Conservation (phyloP, 2,888 invertebrate species). For the Conomelus anceps region DNA sequence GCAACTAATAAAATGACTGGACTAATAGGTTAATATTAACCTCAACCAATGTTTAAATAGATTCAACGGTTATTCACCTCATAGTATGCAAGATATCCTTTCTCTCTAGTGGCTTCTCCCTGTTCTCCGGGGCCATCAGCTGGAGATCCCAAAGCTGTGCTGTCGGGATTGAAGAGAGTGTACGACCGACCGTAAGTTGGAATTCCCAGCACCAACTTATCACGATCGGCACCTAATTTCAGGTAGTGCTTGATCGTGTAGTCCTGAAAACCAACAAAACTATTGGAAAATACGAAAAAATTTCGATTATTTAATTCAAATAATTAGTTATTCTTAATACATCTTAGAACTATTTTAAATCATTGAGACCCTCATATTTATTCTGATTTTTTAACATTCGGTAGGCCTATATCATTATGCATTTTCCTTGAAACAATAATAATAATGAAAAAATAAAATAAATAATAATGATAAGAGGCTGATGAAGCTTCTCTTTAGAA, state of each 20-base stretch:
- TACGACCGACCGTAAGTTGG: slow-evolving; percentile 88
- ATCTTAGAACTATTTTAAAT: no score
- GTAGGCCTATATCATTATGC: no score
- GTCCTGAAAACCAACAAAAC: slow-evolving; percentile 54
- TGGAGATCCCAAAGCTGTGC: slow-evolving; percentile 77
- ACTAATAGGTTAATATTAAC: no score
- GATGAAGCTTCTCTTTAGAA: no score
- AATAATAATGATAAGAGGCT: no score
- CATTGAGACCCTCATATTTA: no score
- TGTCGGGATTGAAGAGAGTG: slow-evolving; percentile 78
- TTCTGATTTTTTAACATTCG: no score
- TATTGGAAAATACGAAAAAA: neutral
- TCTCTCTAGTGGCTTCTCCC: slow-evolving; percentile 85
- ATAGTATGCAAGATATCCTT: slow-evolving; percentile 87
- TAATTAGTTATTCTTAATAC: no score
- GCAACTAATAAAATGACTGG: no score
- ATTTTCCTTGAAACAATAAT: no score
- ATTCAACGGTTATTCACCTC: slow-evolving; percentile 53
- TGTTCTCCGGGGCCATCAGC: slow-evolving; percentile 86
- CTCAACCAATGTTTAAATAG: neutral
- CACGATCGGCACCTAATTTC: slow-evolving; percentile 67
- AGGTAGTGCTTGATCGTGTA: slow-evolving; percentile 77
- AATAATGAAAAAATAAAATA: no score
- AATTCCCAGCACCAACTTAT: slow-evolving; percentile 77
- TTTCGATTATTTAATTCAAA: neutral